phyloP scores from a whole-genome alignment of 2,888 invertebrate genomes.

The Drosophila tanythrix region DNA sequence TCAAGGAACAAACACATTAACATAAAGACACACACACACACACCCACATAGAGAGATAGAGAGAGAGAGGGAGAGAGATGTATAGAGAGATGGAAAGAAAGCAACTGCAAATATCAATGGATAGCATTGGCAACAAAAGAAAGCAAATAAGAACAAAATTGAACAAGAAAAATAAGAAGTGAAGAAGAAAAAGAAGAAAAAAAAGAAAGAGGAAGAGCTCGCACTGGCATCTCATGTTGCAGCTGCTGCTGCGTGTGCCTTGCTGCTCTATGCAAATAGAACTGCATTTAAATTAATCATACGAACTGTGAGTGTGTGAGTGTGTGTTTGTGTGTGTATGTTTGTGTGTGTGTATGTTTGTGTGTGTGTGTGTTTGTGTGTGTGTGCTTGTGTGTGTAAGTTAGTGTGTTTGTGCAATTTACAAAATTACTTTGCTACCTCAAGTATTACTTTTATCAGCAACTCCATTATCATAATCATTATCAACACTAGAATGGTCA shows the following conservation, averaged over 20 bases:
- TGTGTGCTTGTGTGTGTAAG: slow-evolving; percentile 5
- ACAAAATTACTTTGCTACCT: slow-evolving; percentile 66
- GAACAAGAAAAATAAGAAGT: not conserved
- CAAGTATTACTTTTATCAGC: slow-evolving; percentile 9
- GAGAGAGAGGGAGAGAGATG: not conserved
- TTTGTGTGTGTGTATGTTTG: slow-evolving; percentile 6
- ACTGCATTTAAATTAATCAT: slow-evolving; percentile 80
- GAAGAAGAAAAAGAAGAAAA: not conserved
- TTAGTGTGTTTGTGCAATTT: slow-evolving; percentile 65
- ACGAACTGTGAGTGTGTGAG: slow-evolving; percentile 50
- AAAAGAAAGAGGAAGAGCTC: not conserved
- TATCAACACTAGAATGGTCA: slow-evolving; percentile 4
- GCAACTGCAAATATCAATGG: slow-evolving; percentile 40
- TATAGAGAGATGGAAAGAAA: not conserved
- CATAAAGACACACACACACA: slow-evolving; percentile 36
- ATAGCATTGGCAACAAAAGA: slow-evolving; percentile 16
- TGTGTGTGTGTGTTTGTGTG: slow-evolving; percentile 4
- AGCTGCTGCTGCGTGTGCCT: slow-evolving; percentile 3
- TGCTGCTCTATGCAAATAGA: slow-evolving; percentile 65
- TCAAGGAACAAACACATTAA: slow-evolving; percentile 67
- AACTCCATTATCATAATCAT: slow-evolving; percentile 21
- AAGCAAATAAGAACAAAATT: slow-evolving; percentile 12
- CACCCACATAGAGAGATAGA: not conserved
- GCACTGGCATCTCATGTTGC: slow-evolving; percentile 27
- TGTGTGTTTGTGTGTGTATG: not conserved